Percentiles rank a stretch among this genome's conserved stretches.
phyloP scores from a whole-genome alignment of 2,797 vertebrate species.

The Premnoplex brunnescens region DNA sequence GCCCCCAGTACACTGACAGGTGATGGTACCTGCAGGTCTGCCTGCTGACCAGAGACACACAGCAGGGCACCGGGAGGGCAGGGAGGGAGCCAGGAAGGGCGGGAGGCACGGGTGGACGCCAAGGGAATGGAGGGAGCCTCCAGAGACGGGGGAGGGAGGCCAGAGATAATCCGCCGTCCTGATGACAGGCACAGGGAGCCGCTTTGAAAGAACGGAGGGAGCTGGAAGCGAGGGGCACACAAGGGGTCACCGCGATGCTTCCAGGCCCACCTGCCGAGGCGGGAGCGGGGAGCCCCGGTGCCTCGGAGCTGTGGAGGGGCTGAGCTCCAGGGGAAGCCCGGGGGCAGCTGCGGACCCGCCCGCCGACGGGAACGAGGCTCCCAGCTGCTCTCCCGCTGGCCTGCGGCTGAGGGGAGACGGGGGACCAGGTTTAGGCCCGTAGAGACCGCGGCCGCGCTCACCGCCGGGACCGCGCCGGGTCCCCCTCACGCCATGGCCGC shows the following conservation, averaged over 20 bases:
- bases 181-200: background rate
- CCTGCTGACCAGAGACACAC: background rate
- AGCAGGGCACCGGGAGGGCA: accelerated
- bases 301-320: background rate
- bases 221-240: accelerated
- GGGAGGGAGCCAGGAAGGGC: accelerated
- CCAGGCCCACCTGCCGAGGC: background rate
- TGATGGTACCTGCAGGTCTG: background rate
- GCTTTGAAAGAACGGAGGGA: accelerated
- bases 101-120: background rate
- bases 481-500: slow-evolving; percentile 2
- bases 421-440: accelerated
- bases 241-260: no score
- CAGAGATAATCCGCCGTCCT: background rate
- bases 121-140: background rate
- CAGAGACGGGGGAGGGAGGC: accelerated
- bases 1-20: no score
- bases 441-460: background rate
- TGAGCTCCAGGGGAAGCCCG: background rate
- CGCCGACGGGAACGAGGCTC: background rate
- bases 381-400: background rate
- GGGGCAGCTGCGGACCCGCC: background rate
- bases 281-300: background rate
- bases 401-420: accelerated
- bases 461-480: background rate